These are phyloP conservation scores for Asbolus verrucosus DNA, from an alignment of 1,140 invertebrate genomes.

Conservation along the genomic window DNA sequence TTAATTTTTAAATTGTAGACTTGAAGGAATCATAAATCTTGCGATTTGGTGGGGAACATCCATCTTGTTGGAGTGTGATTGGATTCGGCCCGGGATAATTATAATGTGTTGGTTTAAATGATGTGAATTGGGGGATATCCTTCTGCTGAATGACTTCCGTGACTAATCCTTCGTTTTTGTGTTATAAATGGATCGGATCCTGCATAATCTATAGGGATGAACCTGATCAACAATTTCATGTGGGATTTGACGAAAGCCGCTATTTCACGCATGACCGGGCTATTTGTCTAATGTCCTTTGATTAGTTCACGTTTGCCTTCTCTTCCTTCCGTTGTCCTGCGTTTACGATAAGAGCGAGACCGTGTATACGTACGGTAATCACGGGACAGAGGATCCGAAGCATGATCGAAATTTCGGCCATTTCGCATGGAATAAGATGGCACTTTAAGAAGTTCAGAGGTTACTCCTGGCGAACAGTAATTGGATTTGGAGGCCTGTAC, in stretches of 20 bases:
- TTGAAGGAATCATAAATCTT: too few relatives aligned
- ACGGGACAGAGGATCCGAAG: background rate
- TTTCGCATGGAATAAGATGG: constrained; percentile 3
- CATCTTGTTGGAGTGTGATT: too few relatives aligned
- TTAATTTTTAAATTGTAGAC: too few relatives aligned
- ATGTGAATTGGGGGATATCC: too few relatives aligned
- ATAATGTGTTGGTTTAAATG: too few relatives aligned
- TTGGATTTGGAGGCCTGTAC: constrained; percentile 8
- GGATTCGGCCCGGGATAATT: too few relatives aligned
- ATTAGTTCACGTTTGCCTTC: constrained; percentile 43
- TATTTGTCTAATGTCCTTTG: constrained; percentile 46
- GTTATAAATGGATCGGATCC: constrained; percentile 15
- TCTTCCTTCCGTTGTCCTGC: constrained; percentile 4
- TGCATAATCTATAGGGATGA: constrained; percentile 15
- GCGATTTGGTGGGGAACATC: too few relatives aligned
- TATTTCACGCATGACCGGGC: constrained; percentile 43
- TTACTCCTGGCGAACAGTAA: background rate
- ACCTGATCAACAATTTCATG: constrained; percentile 45
- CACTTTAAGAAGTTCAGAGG: constrained; percentile 8
- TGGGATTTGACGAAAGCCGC: constrained; percentile 45
- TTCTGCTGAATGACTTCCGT: background rate
- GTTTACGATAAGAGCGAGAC: constrained; percentile 8
- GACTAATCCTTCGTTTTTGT: constrained; percentile 19
- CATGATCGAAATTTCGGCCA: constrained; percentile 32
- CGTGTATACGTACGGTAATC: constrained; percentile 18